Evolutionary conservation across 2,888 invertebrate genomes (phyloP).

Genomic region (Calliscelio sp.): DNA sequence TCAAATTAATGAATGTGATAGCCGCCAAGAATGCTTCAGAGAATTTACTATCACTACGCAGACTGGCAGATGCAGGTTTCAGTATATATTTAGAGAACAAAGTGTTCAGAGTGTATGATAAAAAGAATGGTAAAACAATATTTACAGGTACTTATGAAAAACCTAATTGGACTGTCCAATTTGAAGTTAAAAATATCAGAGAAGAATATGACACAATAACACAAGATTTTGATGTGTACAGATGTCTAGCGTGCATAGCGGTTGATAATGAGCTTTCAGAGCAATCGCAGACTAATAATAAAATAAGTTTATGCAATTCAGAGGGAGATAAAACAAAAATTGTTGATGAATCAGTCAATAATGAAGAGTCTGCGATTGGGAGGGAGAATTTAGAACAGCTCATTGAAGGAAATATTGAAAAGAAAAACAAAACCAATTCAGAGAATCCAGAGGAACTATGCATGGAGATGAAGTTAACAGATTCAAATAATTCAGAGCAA

Average conservation of each 20-base stretch:
- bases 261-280: slow-evolving; percentile 42
- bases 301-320: neutral
- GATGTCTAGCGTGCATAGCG: slow-evolving; percentile 55
- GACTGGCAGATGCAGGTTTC: slow-evolving; percentile 35
- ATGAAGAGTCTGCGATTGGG: slow-evolving; percentile 3
- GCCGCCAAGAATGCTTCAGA: slow-evolving; percentile 72
- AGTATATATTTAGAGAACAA: slow-evolving; percentile 22
- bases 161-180: slow-evolving; percentile 67
- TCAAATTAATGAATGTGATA: slow-evolving; percentile 71
- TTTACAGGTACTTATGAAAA: slow-evolving; percentile 64
- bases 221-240: slow-evolving; percentile 38
- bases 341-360: neutral
- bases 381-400: slow-evolving; percentile 43
- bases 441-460: neutral
- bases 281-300: slow-evolving; percentile 6
- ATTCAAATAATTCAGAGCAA: neutral
- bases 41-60: slow-evolving; percentile 74
- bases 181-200: slow-evolving; percentile 37
- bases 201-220: neutral
- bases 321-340: slow-evolving; percentile 17
- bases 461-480: neutral
- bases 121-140: slow-evolving; percentile 60
- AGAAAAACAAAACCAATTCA: neutral
- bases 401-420: neutral
- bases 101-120: slow-evolving; percentile 61